phyloP scores from a whole-genome alignment of 2,797 vertebrate species.

The Vireo griseus region DNA sequence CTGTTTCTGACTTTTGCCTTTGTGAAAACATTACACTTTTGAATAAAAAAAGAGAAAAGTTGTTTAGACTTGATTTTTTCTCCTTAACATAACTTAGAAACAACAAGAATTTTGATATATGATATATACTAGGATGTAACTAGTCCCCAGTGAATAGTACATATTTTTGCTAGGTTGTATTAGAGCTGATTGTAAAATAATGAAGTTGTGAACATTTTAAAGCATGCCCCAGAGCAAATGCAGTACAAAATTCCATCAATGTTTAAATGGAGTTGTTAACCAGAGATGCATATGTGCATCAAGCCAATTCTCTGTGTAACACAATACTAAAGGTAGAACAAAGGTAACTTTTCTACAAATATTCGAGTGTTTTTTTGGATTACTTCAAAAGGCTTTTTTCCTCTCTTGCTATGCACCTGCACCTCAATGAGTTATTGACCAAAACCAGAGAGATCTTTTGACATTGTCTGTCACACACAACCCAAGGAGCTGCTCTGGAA shows the following conservation, averaged over 20 bases:
- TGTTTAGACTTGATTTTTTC: background rate
- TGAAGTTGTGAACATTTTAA: constrained; percentile 10
- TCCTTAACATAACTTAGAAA: background rate
- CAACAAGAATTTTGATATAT: background rate
- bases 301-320: background rate
- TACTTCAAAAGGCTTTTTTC: background rate
- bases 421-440: background rate
- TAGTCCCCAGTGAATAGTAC: background rate
- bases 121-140: background rate
- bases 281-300: background rate
- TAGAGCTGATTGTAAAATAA: constrained; percentile 20
- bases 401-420: background rate
- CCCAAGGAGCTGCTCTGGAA: background rate
- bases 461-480: rapidly evolving
- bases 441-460: background rate
- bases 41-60: background rate
- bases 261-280: background rate
- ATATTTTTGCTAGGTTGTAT: background rate
- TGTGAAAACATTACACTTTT: background rate
- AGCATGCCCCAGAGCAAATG: background rate
- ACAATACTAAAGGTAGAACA: background rate
- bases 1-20: background rate
- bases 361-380: background rate
- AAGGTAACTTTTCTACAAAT: background rate
- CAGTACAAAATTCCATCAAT: background rate